These are phyloP conservation scores for Anarhynchus alexandrinus DNA, from an alignment of 2,113 vertebrate species.

Conservation along the genomic window DNA sequence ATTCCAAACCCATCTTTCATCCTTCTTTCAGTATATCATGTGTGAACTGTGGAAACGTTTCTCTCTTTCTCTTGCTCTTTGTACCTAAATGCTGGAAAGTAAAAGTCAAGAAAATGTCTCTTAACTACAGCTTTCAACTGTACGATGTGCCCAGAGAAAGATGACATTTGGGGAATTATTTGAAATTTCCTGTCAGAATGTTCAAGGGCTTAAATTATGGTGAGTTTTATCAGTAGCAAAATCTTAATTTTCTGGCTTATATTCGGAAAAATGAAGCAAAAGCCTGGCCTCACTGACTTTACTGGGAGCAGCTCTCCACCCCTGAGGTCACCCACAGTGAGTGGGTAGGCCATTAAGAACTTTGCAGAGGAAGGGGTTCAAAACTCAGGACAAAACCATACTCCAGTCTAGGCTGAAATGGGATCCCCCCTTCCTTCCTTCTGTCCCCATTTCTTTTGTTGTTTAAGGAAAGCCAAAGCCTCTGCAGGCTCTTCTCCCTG, in stretches of 20 bases:
- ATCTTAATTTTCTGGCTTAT: neutral
- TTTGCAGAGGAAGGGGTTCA: neutral
- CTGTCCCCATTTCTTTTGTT: neutral
- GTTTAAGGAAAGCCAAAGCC: neutral
- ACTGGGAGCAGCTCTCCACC: neutral
- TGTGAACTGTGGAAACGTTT: rapidly evolving
- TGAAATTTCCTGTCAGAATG: neutral
- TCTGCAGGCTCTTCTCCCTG: neutral
- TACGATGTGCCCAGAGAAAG: neutral
- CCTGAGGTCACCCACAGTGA: neutral
- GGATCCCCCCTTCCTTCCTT: neutral
- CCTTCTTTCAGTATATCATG: neutral
- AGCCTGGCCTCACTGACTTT: neutral
- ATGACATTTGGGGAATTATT: neutral
- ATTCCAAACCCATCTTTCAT: neutral
- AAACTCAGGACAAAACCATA: neutral
- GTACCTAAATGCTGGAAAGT: neutral
- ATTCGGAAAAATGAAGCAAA: neutral
- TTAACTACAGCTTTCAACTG: neutral
- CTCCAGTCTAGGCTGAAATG: neutral
- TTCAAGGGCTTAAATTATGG: neutral
- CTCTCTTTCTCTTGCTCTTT: neutral
- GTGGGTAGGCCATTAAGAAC: neutral
- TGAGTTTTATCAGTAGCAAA: neutral
- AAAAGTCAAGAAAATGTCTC: neutral